Conservation (phyloP, 2,113 vertebrate genomes). For the Odocoileus virginianus region DNA sequence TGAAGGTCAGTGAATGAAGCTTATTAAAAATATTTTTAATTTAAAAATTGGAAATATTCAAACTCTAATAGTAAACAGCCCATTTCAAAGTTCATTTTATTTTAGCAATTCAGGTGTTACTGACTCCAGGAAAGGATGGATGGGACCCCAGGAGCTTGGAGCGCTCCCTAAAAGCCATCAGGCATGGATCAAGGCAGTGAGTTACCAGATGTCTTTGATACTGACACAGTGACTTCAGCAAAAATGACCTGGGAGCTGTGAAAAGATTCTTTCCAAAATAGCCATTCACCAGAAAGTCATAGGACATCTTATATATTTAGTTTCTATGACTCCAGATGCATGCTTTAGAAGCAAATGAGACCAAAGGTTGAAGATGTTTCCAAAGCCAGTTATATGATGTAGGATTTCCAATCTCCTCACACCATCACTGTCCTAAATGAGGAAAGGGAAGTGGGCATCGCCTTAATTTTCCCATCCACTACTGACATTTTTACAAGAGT, state of each 20-base stretch:
- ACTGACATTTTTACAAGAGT: constrained; percentile 25
- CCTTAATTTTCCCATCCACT: constrained; percentile 11
- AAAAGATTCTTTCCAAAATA: constrained; percentile 29
- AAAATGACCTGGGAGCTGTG: neutral
- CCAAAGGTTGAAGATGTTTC: neutral
- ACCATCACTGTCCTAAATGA: neutral
- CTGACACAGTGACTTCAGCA: constrained; percentile 9
- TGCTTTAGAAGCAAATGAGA: neutral
- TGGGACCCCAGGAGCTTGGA: constrained; percentile 24
- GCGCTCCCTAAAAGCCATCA: neutral
- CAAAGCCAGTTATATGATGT: neutral
- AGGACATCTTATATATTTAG: neutral
- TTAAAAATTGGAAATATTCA: neutral
- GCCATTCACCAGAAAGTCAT: neutral
- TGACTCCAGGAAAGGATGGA: neutral
- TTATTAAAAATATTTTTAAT: neutral
- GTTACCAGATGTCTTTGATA: constrained; percentile 41
- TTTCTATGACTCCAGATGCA: neutral
- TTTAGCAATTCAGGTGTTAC: neutral
- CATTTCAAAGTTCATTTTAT: constrained; percentile 18
- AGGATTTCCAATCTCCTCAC: neutral
- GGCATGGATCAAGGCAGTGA: neutral
- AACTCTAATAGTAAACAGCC: neutral
- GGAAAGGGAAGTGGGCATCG: neutral
- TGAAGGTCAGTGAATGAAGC: neutral